Evolutionary conservation across 2,113 vertebrate species (phyloP).

Genomic region (Oncorhynchus kisutch): DNA sequence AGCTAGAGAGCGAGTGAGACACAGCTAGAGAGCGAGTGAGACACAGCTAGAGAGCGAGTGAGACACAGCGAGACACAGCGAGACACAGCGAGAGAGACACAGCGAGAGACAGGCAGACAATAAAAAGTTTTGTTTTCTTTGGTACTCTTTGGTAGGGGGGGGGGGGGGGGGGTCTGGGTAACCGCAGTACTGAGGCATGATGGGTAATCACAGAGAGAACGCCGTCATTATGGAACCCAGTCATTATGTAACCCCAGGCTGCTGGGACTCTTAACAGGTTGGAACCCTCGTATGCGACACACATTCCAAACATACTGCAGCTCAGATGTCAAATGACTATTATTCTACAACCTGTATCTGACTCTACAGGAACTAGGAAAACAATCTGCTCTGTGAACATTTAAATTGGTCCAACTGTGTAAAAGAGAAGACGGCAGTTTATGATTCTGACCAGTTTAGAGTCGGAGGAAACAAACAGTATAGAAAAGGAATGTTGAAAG

Average conservation of each 20-base stretch:
- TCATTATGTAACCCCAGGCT: slow-evolving; percentile 57
- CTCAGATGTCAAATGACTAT: background rate
- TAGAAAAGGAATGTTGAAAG: slow-evolving; percentile 28
- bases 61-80: no score
- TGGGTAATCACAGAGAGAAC: slow-evolving; percentile 59
- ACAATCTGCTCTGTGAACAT: background rate
- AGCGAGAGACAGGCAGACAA: slow-evolving; percentile 39
- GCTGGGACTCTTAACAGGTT: slow-evolving; percentile 2
- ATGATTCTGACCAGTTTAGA: background rate
- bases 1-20: slow-evolving; percentile 41
- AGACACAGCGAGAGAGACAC: background rate
- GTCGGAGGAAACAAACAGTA: background rate
- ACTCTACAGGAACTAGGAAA: slow-evolving; percentile 16
- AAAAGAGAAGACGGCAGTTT: no score
- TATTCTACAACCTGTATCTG: no score
- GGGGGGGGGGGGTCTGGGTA: slow-evolving; percentile 29
- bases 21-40: no score
- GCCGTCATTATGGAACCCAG: slow-evolving; percentile 58
- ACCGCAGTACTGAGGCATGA: slow-evolving; percentile 48
- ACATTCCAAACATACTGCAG: slow-evolving; percentile 53
- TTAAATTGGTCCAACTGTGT: no score
- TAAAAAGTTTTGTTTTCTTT: slow-evolving; percentile 13
- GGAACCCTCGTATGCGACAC: background rate
- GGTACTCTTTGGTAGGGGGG: background rate
- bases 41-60: no score